Evolutionary conservation across 1,140 invertebrate genomes (phyloP), one percentile per base, ranked within the genome.

Genomic region (Propsilocerus akamusi): DNA sequence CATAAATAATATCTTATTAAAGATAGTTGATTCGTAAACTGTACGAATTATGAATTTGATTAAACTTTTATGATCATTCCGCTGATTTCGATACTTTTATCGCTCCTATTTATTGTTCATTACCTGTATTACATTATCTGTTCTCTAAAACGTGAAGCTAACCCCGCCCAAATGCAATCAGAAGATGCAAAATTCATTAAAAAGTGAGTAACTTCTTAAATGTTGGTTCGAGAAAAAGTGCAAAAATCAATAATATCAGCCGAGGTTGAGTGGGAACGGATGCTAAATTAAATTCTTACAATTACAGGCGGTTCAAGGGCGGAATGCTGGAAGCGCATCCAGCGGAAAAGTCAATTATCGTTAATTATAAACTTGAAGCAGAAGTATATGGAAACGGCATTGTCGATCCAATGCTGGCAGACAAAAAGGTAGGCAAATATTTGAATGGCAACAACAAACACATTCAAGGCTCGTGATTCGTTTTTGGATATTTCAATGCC

Each of bases 281-380:
- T 28, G 17, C 17, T 12, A 50, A 34, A 23, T 32, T 28, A 41
- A 6, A 47, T 26, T 49, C 32, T 52, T 24, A 20, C 50, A 14
- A 52, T 61, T 66, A n/a, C 56, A 86, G 83, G 56, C 83, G 84
- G 66, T 79, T 87, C 34, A 81, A 81, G 70, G 81, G 83, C 47
- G 86, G 86, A 7, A 78, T 76, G 46, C 75, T 94, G 53, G 88
- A 93, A 72, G 87, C 89, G 5, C 90, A 94, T 72, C 87, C 90
- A 14, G 86, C 81, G 49, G 83, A 93, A 60, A 85, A 86, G 62
- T 88, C 88, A 28, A 64, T 94, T n/a, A 78, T 94, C 47, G 79
- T 94, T 20, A 86, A 86, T 66, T 94, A 93, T 72, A 83, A 89
- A 65, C 68, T 92, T 25, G 85, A 92, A 63, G 87, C 87, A 25